Evolutionary conservation across 2,888 invertebrate species (phyloP), one percentile per base, ranked within the genome.

Genomic region (Synergus japonicus): DNA sequence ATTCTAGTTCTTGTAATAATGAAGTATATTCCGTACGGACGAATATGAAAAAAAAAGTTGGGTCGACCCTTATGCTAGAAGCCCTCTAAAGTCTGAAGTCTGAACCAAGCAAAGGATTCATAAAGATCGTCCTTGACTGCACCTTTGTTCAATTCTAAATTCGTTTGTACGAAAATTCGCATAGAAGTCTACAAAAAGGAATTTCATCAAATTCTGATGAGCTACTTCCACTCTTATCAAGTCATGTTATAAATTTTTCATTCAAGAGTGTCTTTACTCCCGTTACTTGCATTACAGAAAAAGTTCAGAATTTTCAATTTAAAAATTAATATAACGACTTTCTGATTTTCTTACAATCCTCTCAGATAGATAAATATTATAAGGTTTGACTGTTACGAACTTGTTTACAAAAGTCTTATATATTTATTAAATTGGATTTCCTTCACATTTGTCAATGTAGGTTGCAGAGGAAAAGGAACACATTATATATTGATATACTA

Each of bases 91-190:
- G n/a, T 18, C 54, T 58, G 18, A 18, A 58, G 29, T 63, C 43
- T 66, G 66, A 43, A 66, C 12, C 12, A 67, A 67, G 13, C 46
- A 10, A 46, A 67, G 46, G 46, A 67, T 67, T 67, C 67, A 67
- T 12, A 67, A 67, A 22, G 44, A 46, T 67, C 22, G 18, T 46
- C 18, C 7, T 46, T 43, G 12, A 46, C 44, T 67, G 15, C 22
- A 22, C 46, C 67, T 67, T 67, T 67, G 67, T 67, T 67, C 67
- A 46, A 44, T 66, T 66, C 44, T 43, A 29, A 67, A 67, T 46
- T 67, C 22, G 46, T 67, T 18, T 43, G 43, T 43, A 66, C n/a
- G 18, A 66, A 63, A 63, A 63, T 63, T 66, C 66, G 41, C 18
- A n/a, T 43, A 43, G 63, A 43, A 10, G 18, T 5, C 66, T 41